phyloP scores from a whole-genome alignment of 2,113 vertebrate species.

The Turdus rufiventris region DNA sequence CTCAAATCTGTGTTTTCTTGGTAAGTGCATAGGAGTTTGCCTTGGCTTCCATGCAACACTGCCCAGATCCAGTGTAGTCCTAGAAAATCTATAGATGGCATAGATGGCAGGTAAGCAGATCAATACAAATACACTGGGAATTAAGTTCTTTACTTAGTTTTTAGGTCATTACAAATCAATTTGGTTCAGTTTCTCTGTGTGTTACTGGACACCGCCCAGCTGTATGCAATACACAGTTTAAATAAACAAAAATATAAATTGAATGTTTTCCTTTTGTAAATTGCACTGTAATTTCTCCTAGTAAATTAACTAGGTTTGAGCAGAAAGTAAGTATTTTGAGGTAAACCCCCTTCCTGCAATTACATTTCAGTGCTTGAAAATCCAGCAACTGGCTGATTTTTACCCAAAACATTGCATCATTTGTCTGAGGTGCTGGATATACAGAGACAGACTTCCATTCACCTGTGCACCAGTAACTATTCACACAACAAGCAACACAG shows the following conservation, averaged over 20 bases:
- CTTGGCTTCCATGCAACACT: background rate
- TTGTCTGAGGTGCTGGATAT: background rate
- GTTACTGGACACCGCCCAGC: background rate
- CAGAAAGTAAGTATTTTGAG: background rate
- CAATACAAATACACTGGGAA: background rate
- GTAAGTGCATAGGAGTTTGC: background rate
- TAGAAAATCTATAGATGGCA: background rate
- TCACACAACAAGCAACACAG: background rate
- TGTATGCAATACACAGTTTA: background rate
- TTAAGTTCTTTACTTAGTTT: background rate
- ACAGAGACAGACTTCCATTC: background rate
- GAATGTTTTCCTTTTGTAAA: background rate
- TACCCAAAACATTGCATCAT: background rate
- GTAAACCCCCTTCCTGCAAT: background rate
- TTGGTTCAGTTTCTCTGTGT: background rate
- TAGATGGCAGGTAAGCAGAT: background rate
- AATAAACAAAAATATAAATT: conserved; percentile 8
- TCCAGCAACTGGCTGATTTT: background rate
- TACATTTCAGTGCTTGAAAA: background rate
- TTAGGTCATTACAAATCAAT: background rate
- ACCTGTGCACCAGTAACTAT: background rate
- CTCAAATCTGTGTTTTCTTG: background rate
- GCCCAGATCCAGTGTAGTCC: background rate
- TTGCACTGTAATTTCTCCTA: background rate
- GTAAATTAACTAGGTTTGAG: background rate